Conservation (phyloP, 2,113 vertebrate species). For the Talpa occidentalis region DNA sequence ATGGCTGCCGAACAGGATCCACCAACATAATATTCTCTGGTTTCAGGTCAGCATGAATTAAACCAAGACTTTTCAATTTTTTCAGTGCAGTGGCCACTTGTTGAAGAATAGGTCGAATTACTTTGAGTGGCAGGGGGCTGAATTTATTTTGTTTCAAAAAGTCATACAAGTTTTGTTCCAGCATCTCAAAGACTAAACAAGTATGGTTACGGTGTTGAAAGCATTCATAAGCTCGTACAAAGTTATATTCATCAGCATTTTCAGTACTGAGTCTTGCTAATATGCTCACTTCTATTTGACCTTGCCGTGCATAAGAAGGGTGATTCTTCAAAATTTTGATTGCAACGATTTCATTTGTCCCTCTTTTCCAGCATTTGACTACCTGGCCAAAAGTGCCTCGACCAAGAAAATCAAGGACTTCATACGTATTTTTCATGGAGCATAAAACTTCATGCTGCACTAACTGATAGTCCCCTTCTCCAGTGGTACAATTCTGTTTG, state of each 20-base stretch:
- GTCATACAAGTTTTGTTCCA: conserved; percentile 99
- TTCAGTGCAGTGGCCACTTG: conserved; percentile 99
- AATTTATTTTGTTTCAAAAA: conserved; percentile 99
- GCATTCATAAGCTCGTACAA: conserved; percentile 98
- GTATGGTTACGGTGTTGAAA: conserved; percentile 99
- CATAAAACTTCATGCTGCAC: conserved; percentile 98
- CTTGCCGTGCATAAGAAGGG: conserved; percentile 97
- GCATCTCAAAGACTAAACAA: conserved; percentile 99
- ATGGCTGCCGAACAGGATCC: conserved; percentile 98
- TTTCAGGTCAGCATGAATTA: conserved; percentile 99
- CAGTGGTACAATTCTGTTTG: conserved; percentile 90
- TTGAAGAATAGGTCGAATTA: conserved; percentile 98
- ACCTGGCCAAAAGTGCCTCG: conserved; percentile 99
- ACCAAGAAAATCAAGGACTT: conserved; percentile 98
- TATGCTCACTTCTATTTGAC: conserved; percentile 99
- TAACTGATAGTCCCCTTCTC: conserved; percentile 98
- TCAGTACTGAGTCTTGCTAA: conserved; percentile 96
- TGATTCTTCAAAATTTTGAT: conserved; percentile 99
- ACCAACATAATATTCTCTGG: conserved; percentile 99
- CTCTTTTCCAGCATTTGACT: conserved; percentile 99
- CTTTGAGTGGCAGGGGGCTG: conserved; percentile 97
- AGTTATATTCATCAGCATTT: conserved; percentile 98
- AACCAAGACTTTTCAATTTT: conserved; percentile 98
- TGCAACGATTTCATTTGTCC: conserved; percentile 96
- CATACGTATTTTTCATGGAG: conserved; percentile 98